A percentile compares a stretch with the other conserved stretches of the same genome.
These are phyloP conservation scores for Lordiphosa collinella DNA, from an alignment of 1,140 invertebrate genomes.

Conservation along the genomic window DNA sequence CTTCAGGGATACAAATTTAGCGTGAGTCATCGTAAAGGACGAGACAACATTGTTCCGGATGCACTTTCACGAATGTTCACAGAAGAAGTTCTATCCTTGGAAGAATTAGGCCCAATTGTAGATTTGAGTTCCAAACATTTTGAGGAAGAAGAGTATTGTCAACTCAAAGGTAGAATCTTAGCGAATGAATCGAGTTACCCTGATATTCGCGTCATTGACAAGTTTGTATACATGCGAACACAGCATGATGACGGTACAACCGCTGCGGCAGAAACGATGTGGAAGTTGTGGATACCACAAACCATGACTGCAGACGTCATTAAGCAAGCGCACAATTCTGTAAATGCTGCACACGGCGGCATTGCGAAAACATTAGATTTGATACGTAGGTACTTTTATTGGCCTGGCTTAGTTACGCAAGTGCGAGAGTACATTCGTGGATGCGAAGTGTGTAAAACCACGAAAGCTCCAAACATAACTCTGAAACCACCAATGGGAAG, in stretches of 20 bases:
- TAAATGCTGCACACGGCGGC: neutral
- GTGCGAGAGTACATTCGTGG: too few species aligned
- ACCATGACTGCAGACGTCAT: neutral
- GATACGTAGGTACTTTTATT: neutral
- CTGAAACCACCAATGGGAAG: neutral
- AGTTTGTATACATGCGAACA: too few species aligned
- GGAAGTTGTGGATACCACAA: neutral
- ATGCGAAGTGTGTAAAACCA: too few species aligned
- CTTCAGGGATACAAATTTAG: constrained; percentile 5
- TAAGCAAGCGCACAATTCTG: neutral
- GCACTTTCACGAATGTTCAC: neutral
- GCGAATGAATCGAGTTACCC: neutral
- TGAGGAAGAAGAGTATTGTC: neutral
- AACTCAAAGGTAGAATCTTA: neutral
- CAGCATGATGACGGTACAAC: too few species aligned
- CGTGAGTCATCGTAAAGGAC: neutral
- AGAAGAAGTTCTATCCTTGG: too few species aligned
- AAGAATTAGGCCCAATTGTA: neutral
- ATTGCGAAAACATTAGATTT: neutral
- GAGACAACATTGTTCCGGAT: neutral
- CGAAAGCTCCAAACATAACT: neutral
- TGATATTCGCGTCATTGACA: neutral
- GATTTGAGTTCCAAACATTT: neutral
- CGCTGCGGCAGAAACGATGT: neutral
- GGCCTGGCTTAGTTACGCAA: too few species aligned